Evolutionary conservation across 2,113 vertebrate genomes (phyloP), one percentile per base, ranked within the genome.

Genomic region (Podarcis raffonei): DNA sequence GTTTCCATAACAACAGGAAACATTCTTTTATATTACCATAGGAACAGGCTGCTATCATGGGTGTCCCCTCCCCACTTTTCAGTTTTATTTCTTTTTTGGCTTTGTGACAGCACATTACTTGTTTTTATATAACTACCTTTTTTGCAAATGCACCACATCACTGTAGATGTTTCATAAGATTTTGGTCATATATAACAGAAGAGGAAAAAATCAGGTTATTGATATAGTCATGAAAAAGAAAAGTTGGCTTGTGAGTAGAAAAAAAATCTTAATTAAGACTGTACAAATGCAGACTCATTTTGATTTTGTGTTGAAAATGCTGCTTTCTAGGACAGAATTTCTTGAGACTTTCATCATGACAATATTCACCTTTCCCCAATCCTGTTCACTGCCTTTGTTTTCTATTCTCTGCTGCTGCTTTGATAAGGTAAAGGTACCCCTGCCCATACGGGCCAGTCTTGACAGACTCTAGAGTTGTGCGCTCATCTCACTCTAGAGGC

Each of bases 1-100:
- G 95, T 95, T 95, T 69, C 90, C 90, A 94, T 94, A 94, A 90
- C 93, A 94, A 95, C 94, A 15, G 16, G 87, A 91, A 93, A 87
- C 88, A 93, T 89, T 89, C 76, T 84, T 92, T 66, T 72, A 62
- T 83, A 94, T 96, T 95, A 92, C 94, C 89, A 93, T 95, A 93
- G 95, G 94, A 96, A 94, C 92, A 0, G 89, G 83, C 84, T 94
- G 89, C 94, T 93, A 87, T 88, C 84, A 87, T 88, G 94, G 92
- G 92, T 94, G 78, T 87, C 91, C 89, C 81, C 57, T 91, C 69
- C 76, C 59, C 30, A 62, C 59, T 62, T 62, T 62, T 62, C 48
- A 53, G 9, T 62, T 62, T 62, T 62, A 2, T 37, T 71, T 75
- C 90, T 83, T 84, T 68, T 88, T 59, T 2, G 27, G 3, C 2